Evolutionary conservation across 2,888 invertebrate genomes (phyloP).

Genomic region (Shargacucullia verbasci): DNA sequence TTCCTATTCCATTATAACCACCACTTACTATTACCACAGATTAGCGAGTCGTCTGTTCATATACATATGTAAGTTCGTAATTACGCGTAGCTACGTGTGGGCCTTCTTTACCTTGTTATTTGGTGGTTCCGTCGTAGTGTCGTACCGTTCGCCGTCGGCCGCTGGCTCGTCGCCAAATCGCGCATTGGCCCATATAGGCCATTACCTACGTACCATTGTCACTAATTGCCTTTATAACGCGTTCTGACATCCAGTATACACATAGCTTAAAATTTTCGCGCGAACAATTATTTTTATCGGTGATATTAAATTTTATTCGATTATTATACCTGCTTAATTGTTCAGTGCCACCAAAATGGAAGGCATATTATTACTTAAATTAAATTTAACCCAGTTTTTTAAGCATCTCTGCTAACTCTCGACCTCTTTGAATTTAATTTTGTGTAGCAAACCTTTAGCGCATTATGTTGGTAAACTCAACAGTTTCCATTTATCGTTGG

Average conservation of each 20-base stretch:
- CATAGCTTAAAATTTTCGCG: slow-evolving; percentile 57
- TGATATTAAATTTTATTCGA: slow-evolving; percentile 23
- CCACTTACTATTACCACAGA: too few species aligned
- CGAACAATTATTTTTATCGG: slow-evolving; percentile 40
- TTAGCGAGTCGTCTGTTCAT: too few species aligned
- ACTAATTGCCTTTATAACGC: slow-evolving; percentile 79
- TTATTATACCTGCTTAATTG: slow-evolving; percentile 5
- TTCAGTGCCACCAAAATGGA: not conserved
- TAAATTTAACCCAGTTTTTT: slow-evolving; percentile 13
- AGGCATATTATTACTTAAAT: not conserved
- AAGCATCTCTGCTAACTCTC: not conserved
- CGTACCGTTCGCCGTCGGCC: slow-evolving; percentile 35
- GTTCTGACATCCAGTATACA: slow-evolving; percentile 63
- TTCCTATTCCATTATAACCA: too few species aligned
- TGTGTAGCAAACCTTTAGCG: slow-evolving; percentile 4
- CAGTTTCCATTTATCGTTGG: slow-evolving; percentile 25
- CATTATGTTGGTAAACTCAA: slow-evolving; percentile 23
- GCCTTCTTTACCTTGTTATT: slow-evolving; percentile 5
- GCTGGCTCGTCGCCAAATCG: slow-evolving; percentile 68
- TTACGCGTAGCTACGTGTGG: not conserved
- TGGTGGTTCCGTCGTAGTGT: slow-evolving; percentile 11
- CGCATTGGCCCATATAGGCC: slow-evolving; percentile 69
- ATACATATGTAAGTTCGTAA: too few species aligned
- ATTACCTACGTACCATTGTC: slow-evolving; percentile 77
- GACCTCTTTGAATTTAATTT: slow-evolving; percentile 16